Conservation (phyloP, 1,140 invertebrate species). For the Lordiphosa mommai region DNA sequence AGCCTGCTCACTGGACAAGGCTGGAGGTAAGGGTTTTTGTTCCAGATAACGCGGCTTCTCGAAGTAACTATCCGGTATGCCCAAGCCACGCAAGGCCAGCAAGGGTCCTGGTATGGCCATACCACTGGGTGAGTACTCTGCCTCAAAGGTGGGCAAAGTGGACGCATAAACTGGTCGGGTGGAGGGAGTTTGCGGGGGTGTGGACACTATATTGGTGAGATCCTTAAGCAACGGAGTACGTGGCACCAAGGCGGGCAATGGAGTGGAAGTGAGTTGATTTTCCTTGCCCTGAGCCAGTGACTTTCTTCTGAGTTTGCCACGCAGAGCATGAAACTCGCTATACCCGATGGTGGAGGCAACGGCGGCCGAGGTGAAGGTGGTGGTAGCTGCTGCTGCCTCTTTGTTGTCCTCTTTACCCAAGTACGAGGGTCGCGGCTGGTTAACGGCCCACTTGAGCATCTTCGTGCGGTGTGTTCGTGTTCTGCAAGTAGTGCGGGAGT, state of each 20-base stretch:
- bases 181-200: constrained; percentile 1
- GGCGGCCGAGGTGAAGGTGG: constrained; percentile 1
- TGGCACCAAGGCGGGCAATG: constrained; percentile 33
- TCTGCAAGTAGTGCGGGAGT: background rate
- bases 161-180: constrained; percentile 24
- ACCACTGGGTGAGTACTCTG: constrained; percentile 69
- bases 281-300: constrained; percentile 53
- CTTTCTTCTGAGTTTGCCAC: constrained; percentile 38
- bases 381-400: background rate
- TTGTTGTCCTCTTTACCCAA: constrained; percentile 18
- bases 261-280: constrained; percentile 73
- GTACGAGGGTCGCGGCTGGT: constrained; percentile 66
- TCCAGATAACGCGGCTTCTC: constrained; percentile 74
- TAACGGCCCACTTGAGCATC: constrained; percentile 79
- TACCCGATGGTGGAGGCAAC: background rate
- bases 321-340: constrained; percentile 38
- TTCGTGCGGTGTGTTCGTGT: constrained; percentile 26
- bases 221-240: constrained; percentile 16
- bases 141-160: constrained; percentile 62
- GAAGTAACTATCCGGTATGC: constrained; percentile 75
- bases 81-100: constrained; percentile 67
- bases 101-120: constrained; percentile 62
- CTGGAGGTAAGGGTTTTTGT: constrained; percentile 20
- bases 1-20: constrained; percentile 16
- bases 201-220: constrained; percentile 28